A percentile compares a stretch with the other conserved stretches of the same genome.
phyloP scores from a whole-genome alignment of 2,797 vertebrate genomes.

The Bovichtus diacanthus region DNA sequence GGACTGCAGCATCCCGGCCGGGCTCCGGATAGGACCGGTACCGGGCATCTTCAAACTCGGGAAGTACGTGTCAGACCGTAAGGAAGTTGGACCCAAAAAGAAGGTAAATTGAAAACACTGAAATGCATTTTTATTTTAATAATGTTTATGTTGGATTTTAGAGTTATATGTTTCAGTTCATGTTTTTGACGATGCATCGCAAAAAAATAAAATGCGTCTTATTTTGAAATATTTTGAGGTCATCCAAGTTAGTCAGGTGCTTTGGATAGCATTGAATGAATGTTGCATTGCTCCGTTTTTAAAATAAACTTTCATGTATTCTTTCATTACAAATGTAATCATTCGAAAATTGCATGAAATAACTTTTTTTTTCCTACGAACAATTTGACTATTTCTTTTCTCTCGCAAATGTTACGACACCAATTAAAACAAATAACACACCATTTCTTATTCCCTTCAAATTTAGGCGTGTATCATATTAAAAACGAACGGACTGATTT shows the following conservation, averaged over 20 bases:
- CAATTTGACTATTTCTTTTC: no score
- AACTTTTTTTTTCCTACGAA: neutral
- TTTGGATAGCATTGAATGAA: neutral
- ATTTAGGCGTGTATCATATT: neutral
- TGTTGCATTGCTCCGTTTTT: neutral
- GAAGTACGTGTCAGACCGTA: conserved; percentile 96
- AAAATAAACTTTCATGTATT: neutral
- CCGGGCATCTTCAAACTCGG: conserved; percentile 96
- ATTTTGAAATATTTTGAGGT: neutral
- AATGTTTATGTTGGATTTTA: neutral
- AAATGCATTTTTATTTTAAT: neutral
- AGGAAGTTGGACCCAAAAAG: conserved; percentile 94
- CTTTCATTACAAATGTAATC: neutral
- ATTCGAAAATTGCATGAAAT: neutral
- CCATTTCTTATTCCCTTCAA: neutral
- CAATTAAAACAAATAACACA: neutral
- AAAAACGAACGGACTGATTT: conserved; percentile 19
- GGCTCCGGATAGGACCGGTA: conserved; percentile 91
- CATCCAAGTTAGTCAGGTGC: neutral
- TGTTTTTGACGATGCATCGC: neutral
- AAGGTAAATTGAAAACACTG: conserved; percentile 84
- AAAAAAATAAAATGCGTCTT: neutral
- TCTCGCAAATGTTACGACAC: neutral
- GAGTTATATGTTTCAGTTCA: neutral
- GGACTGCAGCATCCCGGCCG: conserved; percentile 94